Evolutionary conservation across 1,140 invertebrate species (phyloP).

Genomic region (Panagrolaimus sp.): DNA sequence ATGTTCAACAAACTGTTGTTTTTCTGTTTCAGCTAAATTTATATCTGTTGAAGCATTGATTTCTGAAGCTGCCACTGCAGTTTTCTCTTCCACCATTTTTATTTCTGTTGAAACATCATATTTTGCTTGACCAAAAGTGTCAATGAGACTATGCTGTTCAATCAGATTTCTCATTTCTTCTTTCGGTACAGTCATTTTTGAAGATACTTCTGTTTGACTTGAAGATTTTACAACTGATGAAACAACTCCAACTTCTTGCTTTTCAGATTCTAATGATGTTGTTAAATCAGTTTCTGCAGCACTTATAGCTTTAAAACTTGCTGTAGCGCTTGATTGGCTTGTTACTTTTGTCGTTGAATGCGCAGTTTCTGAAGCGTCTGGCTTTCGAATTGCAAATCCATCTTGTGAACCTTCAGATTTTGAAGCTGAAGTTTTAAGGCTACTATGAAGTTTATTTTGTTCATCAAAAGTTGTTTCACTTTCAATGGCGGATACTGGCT

Average conservation of each 20-base stretch:
- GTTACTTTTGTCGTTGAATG: background rate
- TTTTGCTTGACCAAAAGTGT: background rate
- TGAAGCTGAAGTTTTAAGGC: background rate
- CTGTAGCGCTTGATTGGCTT: background rate
- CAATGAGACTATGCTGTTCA: background rate
- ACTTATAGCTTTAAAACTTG: background rate
- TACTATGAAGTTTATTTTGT: background rate
- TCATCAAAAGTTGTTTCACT: background rate
- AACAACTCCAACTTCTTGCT: no score
- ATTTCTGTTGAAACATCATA: no score
- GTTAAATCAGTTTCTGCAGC: no score
- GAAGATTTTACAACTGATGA: no score
- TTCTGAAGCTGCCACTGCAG: no score
- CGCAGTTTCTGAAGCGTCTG: background rate
- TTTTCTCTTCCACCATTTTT: no score
- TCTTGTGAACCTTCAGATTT: background rate
- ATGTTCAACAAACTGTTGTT: background rate
- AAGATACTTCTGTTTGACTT: background rate
- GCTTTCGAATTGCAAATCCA: conserved; percentile 13
- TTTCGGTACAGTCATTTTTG: conserved; percentile 7
- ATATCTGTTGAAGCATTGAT: no score
- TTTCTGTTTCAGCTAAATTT: background rate
- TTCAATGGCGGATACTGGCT: background rate
- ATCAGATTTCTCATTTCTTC: conserved; percentile 11
- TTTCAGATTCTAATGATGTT: no score